These are phyloP conservation scores for Serripes groenlandicus DNA, from an alignment of 2,888 invertebrate genomes.

Conservation along the genomic window DNA sequence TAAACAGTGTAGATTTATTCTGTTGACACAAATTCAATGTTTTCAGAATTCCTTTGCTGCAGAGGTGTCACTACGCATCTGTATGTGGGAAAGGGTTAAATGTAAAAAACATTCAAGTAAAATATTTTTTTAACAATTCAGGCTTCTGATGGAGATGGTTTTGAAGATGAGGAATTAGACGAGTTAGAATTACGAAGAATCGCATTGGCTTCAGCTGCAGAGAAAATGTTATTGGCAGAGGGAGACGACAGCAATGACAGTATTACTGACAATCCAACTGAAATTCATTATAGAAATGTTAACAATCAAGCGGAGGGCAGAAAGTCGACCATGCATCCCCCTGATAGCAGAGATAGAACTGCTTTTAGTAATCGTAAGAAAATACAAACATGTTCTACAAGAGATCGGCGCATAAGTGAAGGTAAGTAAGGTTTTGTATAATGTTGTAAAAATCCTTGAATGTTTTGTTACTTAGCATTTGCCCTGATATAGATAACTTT, in stretches of 20 bases:
- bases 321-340: background rate
- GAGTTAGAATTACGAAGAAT: conserved; percentile 75
- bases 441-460: too few relatives aligned
- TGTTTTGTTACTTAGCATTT: too few relatives aligned
- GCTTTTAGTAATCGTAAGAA: background rate
- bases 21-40: too few relatives aligned
- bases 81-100: too few relatives aligned
- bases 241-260: conserved; percentile 18
- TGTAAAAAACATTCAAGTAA: too few relatives aligned
- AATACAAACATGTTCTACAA: background rate
- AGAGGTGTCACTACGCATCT: too few relatives aligned
- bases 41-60: too few relatives aligned
- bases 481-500: background rate
- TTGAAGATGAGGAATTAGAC: conserved; percentile 75
- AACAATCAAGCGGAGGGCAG: too few relatives aligned
- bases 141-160: conserved; percentile 34
- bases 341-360: background rate
- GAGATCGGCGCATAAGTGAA: background rate
- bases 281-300: too few relatives aligned
- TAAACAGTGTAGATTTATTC: too few relatives aligned
- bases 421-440: too few relatives aligned
- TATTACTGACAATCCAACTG: background rate
- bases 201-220: conserved; percentile 74
- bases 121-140: too few relatives aligned
- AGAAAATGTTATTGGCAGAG: conserved; percentile 46